Conservation (phyloP, 2,113 vertebrate species). For the Albula glossodonta region DNA sequence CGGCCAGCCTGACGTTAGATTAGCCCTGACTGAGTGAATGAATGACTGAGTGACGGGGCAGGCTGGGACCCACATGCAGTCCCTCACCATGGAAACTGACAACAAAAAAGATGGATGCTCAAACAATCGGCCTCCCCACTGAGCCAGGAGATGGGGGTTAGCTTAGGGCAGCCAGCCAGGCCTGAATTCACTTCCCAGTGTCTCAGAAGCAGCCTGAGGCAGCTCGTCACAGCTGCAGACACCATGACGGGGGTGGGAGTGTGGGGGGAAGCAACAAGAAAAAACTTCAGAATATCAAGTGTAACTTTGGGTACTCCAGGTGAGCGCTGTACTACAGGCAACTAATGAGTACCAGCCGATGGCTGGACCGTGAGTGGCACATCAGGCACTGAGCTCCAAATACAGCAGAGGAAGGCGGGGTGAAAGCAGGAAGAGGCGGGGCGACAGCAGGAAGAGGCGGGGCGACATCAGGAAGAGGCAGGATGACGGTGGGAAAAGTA, state of each 20-base stretch:
- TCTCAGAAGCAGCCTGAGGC: background rate
- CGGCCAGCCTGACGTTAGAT: constrained; percentile 11
- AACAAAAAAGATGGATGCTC: constrained; percentile 14
- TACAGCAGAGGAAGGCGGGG: background rate
- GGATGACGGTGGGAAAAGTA: too few species aligned
- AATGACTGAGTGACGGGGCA: background rate
- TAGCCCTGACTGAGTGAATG: background rate
- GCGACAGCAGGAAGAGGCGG: too few species aligned
- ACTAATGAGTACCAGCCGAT: too few species aligned
- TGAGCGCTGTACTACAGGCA: too few species aligned
- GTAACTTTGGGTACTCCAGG: too few species aligned
- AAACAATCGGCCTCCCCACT: background rate
- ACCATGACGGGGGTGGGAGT: background rate
- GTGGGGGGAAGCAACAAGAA: background rate
- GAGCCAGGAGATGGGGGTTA: background rate
- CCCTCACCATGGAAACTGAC: constrained; percentile 26
- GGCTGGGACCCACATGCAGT: background rate
- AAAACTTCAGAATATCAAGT: background rate
- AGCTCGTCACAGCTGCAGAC: background rate
- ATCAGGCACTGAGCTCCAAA: background rate
- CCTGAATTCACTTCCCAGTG: background rate
- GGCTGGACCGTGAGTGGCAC: background rate
- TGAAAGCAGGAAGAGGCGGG: background rate
- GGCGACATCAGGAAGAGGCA: too few species aligned
- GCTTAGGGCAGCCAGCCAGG: background rate